Percentiles rank a stretch among this genome's conserved stretches.
Conservation (phyloP, 2,113 vertebrate species). For the Pseudolaguvia tuberculata region DNA sequence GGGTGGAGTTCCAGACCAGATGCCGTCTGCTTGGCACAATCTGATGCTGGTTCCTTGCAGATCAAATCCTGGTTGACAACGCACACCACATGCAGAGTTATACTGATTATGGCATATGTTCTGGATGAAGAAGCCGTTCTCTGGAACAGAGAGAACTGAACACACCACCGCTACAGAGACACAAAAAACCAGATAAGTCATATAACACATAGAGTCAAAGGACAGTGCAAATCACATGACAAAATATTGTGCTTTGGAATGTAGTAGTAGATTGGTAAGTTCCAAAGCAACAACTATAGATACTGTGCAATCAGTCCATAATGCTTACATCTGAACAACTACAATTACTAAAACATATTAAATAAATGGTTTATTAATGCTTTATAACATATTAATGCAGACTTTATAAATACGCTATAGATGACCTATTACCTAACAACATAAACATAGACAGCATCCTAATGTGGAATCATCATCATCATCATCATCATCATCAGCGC, state of each 20-base stretch:
- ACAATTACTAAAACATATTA: background rate
- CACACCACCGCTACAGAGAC: constrained; percentile 79
- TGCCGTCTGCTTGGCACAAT: constrained; percentile 83
- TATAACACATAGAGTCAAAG: background rate
- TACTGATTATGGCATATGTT: constrained; percentile 91
- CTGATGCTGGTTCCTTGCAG: constrained; percentile 84
- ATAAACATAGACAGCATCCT: background rate
- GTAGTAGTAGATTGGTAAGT: too few relatives aligned
- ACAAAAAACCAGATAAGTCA: constrained; percentile 15
- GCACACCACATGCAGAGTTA: constrained; percentile 88
- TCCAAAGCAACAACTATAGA: background rate
- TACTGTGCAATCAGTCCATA: background rate
- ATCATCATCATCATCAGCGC: background rate
- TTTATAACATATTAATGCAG: background rate
- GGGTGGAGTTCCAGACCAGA: constrained; percentile 83
- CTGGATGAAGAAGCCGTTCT: constrained; percentile 91
- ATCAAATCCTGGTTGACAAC: constrained; percentile 85
- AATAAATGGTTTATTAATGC: background rate
- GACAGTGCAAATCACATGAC: background rate
- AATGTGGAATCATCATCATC: constrained; percentile 2
- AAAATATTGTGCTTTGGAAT: background rate
- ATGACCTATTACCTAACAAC: background rate
- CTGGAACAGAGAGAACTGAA: constrained; percentile 77
- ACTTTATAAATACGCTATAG: background rate
- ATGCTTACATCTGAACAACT: background rate